phyloP scores from a whole-genome alignment of 2,888 invertebrate genomes.

The Auanema sp. region DNA sequence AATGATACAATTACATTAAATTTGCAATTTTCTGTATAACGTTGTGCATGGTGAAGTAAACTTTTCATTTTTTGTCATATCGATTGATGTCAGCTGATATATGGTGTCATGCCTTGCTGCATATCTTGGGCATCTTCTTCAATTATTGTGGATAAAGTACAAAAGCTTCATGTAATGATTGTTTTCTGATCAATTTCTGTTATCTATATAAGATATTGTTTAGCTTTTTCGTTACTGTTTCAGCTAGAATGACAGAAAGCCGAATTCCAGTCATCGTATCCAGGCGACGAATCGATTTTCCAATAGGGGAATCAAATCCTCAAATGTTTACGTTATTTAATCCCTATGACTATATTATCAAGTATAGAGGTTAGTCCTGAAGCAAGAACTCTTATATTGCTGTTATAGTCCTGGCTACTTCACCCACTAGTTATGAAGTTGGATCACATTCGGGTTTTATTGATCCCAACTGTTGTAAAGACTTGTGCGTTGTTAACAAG shows the following conservation, averaged over 20 bases:
- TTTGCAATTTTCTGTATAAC: too few relatives aligned
- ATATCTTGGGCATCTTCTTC: too few relatives aligned
- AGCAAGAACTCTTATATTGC: not conserved
- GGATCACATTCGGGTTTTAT: constrained; percentile 26
- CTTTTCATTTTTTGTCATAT: too few relatives aligned
- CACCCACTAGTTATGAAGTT: constrained; percentile 31
- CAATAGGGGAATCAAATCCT: constrained; percentile 22
- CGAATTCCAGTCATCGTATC: constrained; percentile 16
- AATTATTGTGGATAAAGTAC: too few relatives aligned
- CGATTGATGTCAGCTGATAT: too few relatives aligned
- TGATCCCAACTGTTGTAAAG: constrained; percentile 32
- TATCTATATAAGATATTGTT: too few relatives aligned
- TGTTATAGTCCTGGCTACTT: constrained; percentile 40
- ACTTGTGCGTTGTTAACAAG: constrained; percentile 30
- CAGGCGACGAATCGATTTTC: constrained; percentile 24
- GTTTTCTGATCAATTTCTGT: too few relatives aligned
- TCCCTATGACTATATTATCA: constrained; percentile 33
- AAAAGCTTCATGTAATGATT: too few relatives aligned
- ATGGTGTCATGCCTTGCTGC: too few relatives aligned
- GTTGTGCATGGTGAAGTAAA: too few relatives aligned
- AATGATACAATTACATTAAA: too few relatives aligned
- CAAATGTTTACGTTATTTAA: constrained; percentile 38
- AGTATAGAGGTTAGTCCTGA: constrained; percentile 30
- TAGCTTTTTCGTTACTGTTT: too few relatives aligned
- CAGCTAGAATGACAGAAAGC: not conserved